Evolutionary conservation across 2,113 vertebrate genomes (phyloP).

Genomic region (Origma solitaria): DNA sequence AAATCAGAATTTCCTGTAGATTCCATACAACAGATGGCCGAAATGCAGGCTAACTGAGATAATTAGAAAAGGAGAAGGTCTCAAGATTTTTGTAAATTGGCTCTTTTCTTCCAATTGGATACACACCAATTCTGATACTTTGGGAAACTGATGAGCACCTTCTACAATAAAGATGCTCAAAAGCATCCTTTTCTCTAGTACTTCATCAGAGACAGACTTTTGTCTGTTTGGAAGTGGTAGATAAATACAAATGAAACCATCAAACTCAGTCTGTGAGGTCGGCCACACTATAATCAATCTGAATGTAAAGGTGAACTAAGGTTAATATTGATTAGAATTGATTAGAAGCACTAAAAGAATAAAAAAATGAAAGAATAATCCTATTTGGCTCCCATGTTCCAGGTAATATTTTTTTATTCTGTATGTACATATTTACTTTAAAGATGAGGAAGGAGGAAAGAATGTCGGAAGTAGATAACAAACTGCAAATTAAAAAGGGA

Average conservation of each 20-base stretch:
- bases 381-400: neutral
- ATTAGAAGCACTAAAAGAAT: neutral
- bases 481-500: constrained; percentile 29
- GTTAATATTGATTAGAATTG: neutral
- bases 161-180: neutral
- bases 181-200: neutral
- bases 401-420: neutral
- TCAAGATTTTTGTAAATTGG: neutral
- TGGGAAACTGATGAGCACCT: neutral
- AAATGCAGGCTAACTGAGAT: neutral
- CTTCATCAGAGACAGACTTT: neutral
- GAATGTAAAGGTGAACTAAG: neutral
- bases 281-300: neutral
- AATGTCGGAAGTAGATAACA: constrained; percentile 7
- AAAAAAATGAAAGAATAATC: neutral
- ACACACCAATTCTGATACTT: neutral
- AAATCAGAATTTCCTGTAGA: neutral
- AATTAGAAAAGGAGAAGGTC: neutral
- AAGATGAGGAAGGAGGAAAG: neutral
- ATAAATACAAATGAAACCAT: neutral
- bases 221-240: neutral
- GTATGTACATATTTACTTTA: neutral
- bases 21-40: neutral
- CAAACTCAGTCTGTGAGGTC: neutral
- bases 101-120: neutral